Percentiles rank a stretch among this genome's conserved stretches.
These are phyloP conservation scores for Cebus imitator DNA, from an alignment of 2,113 vertebrate species.

Conservation along the genomic window DNA sequence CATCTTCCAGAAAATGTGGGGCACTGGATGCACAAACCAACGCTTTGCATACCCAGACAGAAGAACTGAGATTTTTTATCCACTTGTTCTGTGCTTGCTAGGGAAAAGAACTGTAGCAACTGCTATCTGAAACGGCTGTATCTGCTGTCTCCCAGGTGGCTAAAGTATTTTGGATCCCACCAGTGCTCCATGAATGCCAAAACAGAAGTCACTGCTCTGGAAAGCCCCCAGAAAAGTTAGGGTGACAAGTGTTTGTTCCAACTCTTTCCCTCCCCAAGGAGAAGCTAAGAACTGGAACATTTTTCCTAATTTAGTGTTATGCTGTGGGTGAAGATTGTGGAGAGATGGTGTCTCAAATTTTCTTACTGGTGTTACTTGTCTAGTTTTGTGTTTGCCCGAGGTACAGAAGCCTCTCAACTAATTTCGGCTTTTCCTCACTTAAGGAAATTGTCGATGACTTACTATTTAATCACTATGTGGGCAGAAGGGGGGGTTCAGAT, in stretches of 20 bases:
- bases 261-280: background rate
- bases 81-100: background rate
- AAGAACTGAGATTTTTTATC: background rate
- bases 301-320: background rate
- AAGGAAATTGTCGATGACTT: background rate
- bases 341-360: background rate
- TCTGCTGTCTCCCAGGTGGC: background rate
- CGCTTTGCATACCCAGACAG: background rate
- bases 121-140: background rate
- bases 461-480: background rate
- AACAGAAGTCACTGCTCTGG: background rate
- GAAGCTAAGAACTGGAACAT: background rate
- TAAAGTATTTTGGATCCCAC: background rate
- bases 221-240: background rate
- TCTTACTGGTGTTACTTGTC: background rate
- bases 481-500: background rate
- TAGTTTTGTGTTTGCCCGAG: background rate
- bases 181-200: too few relatives aligned
- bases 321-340: background rate
- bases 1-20: background rate
- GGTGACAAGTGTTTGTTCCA: background rate
- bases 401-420: background rate
- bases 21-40: background rate
- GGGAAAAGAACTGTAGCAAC: fast-evolving
- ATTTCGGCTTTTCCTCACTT: background rate